Evolutionary conservation across 2,797 vertebrate genomes (phyloP).

Genomic region (Leptoclinus maculatus): DNA sequence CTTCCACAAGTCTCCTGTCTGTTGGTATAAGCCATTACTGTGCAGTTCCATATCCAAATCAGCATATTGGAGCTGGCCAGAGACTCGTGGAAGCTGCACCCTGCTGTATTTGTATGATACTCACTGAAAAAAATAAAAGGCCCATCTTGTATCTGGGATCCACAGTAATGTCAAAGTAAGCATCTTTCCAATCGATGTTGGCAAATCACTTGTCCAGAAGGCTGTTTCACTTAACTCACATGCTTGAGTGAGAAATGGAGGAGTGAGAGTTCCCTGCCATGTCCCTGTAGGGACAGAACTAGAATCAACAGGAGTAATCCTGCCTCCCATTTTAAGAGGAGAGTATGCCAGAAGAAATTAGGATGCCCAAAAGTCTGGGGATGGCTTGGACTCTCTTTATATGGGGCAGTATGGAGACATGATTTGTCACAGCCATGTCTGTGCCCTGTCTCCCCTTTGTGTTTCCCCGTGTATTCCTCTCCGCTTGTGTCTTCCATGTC

Average conservation of each 20-base stretch:
- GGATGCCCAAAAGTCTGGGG: conserved; percentile 16
- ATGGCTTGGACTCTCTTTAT: conserved; percentile 23
- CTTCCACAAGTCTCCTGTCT: conserved; percentile 27
- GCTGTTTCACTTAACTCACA: conserved; percentile 33
- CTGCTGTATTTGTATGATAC: conserved; percentile 13
- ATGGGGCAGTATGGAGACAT: conserved; percentile 8
- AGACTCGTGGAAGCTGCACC: conserved; percentile 17
- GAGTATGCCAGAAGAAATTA: conserved; percentile 18
- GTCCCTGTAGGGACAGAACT: conserved; percentile 14
- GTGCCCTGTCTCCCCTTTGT: not conserved
- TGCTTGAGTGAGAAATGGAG: conserved; percentile 29
- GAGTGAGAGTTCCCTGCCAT: conserved; percentile 11
- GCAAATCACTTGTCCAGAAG: conserved; percentile 37
- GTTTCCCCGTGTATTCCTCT: not conserved
- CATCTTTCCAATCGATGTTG: conserved; percentile 27
- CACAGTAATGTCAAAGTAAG: conserved; percentile 28
- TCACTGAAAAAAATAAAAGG: conserved; percentile 8
- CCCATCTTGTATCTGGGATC: conserved; percentile 3
- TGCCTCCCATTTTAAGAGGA: conserved; percentile 24
- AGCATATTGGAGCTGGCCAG: not conserved
- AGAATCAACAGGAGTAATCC: not conserved
- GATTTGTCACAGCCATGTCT: not conserved
- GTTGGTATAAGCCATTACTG: conserved; percentile 31
- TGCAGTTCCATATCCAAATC: conserved; percentile 19
- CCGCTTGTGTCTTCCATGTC: not conserved